phyloP scores from a whole-genome alignment of 2,797 vertebrate species.

The Antennarius maculatus region DNA sequence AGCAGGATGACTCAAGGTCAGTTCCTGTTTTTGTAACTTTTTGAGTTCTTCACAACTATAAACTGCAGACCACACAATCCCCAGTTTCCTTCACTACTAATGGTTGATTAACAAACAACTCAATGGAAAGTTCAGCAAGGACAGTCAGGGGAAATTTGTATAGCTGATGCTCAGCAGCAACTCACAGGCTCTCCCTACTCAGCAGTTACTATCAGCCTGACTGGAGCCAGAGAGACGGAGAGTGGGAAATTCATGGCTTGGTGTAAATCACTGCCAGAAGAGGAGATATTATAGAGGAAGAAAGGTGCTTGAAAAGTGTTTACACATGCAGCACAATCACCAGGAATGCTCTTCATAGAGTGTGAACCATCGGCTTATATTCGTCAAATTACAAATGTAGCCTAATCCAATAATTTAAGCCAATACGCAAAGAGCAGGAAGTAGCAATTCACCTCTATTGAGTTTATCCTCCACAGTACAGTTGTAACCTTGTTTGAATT shows the following conservation, averaged over 20 bases:
- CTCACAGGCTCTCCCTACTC: conserved; percentile 47
- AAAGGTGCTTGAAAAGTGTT: not conserved
- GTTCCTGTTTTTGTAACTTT: conserved; percentile 75
- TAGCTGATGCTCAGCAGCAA: conserved; percentile 44
- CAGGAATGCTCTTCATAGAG: not conserved
- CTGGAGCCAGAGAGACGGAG: conserved; percentile 36
- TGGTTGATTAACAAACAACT: conserved; percentile 56
- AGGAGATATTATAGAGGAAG: not conserved
- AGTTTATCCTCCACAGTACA: not conserved
- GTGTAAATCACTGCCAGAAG: conserved; percentile 30
- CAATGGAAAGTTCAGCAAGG: conserved; percentile 48
- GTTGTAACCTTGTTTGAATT: not conserved
- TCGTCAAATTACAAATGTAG: not conserved
- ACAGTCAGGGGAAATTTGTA: conserved; percentile 36
- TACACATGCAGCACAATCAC: not conserved
- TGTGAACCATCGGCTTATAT: not conserved
- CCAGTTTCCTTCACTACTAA: conserved; percentile 63
- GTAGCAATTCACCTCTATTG: too few species aligned
- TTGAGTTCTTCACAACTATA: conserved; percentile 59
- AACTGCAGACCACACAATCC: conserved; percentile 48
- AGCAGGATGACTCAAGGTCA: conserved; percentile 60
- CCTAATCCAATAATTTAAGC: not conserved
- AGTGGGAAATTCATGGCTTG: conserved; percentile 35
- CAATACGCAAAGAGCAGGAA: too few species aligned
- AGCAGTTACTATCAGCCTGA: conserved; percentile 47